Percentiles rank a stretch among this genome's conserved stretches.
Conservation (phyloP, 1,140 invertebrate species). For the Trachymyrmex cornetzi region DNA sequence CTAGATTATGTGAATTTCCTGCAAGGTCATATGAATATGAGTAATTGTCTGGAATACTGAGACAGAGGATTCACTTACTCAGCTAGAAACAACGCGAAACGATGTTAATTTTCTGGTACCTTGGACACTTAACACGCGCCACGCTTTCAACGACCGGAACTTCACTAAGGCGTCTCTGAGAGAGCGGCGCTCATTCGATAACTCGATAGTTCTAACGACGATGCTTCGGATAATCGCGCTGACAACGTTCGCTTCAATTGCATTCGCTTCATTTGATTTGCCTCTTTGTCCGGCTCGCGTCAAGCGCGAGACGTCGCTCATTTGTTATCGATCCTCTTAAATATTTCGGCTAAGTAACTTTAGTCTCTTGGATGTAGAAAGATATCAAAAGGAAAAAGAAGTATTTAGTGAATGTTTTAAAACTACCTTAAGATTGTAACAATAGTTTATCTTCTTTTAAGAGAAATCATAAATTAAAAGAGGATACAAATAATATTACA, state of each 20-base stretch:
- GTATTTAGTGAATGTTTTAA: neutral
- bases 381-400: neutral
- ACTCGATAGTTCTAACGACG: conserved; percentile 63
- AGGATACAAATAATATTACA: neutral
- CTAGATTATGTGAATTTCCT: too few species aligned
- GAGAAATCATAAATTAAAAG: neutral
- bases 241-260: conserved; percentile 61
- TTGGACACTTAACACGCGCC: conserved; percentile 62
- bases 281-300: conserved; percentile 45
- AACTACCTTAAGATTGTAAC: neutral
- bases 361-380: neutral
- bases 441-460: neutral
- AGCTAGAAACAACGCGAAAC: conserved; percentile 45
- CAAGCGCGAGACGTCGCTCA: neutral
- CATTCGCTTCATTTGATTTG: conserved; percentile 37
- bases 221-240: conserved; percentile 29
- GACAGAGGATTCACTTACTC: conserved; percentile 63
- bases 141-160: conserved; percentile 63
- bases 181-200: conserved; percentile 56
- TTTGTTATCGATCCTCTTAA: conserved; percentile 21
- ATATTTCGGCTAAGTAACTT: conserved; percentile 52
- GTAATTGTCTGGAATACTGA: conserved; percentile 35
- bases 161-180: conserved; percentile 49
- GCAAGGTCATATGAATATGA: conserved; percentile 1
- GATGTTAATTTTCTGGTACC: conserved; percentile 60